These are phyloP conservation scores for Dione vanillae DNA, from an alignment of 2,888 invertebrate species.

Conservation along the genomic window DNA sequence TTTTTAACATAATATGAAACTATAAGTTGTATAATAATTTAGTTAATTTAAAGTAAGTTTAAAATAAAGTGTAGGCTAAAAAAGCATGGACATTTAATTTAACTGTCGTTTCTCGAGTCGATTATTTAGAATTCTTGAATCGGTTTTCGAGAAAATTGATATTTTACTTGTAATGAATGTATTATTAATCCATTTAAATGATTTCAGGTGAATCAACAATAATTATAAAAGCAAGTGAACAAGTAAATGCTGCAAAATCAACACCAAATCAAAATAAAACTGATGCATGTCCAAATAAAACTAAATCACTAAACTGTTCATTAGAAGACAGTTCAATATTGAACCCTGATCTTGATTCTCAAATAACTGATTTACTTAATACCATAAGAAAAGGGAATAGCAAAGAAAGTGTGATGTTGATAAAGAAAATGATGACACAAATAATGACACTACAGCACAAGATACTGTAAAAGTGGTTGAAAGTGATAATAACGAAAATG, in stretches of 20 bases:
- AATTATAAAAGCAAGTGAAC: conserved; percentile 57
- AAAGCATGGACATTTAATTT: too few species aligned
- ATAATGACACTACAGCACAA: not conserved
- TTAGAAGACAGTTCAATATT: conserved; percentile 28
- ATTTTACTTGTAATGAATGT: not conserved
- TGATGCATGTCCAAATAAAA: not conserved
- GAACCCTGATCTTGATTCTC: conserved; percentile 55
- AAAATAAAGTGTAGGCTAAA: too few species aligned
- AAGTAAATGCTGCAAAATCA: conserved; percentile 26
- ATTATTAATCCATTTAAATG: not conserved
- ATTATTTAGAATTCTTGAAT: too few species aligned
- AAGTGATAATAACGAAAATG: conserved; percentile 5
- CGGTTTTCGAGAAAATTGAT: too few species aligned
- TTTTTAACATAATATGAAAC: too few species aligned
- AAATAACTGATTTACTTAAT: conserved; percentile 63
- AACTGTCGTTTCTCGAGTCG: too few species aligned
- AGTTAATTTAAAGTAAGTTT: too few species aligned
- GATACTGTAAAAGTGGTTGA: not conserved
- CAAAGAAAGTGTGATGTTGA: conserved; percentile 23
- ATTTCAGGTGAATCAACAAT: conserved; percentile 58
- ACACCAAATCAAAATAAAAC: conserved; percentile 29
- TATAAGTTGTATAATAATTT: too few species aligned
- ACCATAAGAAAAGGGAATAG: conserved; percentile 53
- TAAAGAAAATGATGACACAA: conserved; percentile 20
- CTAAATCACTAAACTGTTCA: conserved; percentile 31